phyloP scores from a whole-genome alignment of 2,113 vertebrate genomes.

The Ondatra zibethicus region DNA sequence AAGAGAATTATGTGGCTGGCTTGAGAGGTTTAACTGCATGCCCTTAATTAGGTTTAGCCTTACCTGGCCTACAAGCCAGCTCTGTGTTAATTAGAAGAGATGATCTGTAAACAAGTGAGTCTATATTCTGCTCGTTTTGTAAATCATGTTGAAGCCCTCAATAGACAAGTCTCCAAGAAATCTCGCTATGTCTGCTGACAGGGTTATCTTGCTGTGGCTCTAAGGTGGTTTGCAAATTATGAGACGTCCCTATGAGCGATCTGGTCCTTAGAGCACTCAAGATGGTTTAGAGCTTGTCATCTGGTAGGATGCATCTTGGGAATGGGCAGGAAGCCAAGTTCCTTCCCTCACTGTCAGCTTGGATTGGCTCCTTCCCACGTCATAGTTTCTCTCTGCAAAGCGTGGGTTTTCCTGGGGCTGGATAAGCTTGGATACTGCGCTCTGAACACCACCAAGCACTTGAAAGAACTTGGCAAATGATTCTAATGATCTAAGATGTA shows the following conservation, averaged over 20 bases:
- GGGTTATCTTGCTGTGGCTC: not conserved
- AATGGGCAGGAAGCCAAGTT: not conserved
- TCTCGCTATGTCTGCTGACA: not conserved
- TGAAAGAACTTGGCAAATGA: not conserved
- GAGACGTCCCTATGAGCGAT: not conserved
- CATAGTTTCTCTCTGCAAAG: not conserved
- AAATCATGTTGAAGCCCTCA: not conserved
- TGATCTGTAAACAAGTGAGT: constrained; percentile 63
- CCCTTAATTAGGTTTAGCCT: constrained; percentile 67
- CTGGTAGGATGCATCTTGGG: not conserved
- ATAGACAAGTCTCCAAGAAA: constrained; percentile 17
- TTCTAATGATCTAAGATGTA: not conserved
- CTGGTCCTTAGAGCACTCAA: not conserved
- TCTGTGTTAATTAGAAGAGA: constrained; percentile 62
- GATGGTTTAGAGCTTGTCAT: not conserved
- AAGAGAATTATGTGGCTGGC: constrained; percentile 50
- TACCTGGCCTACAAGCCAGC: constrained; percentile 27
- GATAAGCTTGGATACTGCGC: not conserved
- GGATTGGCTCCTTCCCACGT: not conserved
- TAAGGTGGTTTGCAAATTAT: not conserved
- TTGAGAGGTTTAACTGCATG: constrained; percentile 57
- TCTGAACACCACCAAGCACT: not conserved
- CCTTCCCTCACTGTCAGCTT: not conserved
- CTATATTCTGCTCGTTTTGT: not conserved
- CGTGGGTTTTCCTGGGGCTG: not conserved